These are phyloP conservation scores for Oceanites oceanicus DNA, from an alignment of 2,113 vertebrate species.

Conservation along the genomic window DNA sequence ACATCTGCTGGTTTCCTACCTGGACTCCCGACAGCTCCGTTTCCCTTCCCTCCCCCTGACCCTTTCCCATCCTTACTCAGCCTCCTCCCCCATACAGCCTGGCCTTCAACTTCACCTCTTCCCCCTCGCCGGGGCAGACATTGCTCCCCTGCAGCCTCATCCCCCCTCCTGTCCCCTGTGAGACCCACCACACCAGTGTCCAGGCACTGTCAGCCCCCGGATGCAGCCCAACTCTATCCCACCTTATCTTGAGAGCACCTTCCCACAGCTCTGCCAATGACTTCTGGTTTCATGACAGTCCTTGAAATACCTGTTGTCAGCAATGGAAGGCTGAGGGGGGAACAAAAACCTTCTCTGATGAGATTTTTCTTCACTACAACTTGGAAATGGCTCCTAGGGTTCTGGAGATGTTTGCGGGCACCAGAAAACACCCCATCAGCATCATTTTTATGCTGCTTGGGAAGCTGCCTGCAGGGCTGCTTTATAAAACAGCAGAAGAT, in stretches of 20 bases:
- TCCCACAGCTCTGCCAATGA: not conserved
- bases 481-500: not conserved
- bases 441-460: not conserved
- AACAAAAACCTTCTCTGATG: not conserved
- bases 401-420: not conserved
- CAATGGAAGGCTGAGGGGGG: not conserved
- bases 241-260: not conserved
- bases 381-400: not conserved
- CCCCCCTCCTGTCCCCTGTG: not conserved
- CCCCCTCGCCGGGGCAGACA: not conserved
- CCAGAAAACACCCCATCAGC: not conserved
- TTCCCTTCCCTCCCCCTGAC: not conserved
- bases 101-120: not conserved
- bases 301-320: not conserved
- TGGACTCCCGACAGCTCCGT: not conserved
- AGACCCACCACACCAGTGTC: not conserved
- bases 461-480: not conserved
- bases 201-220: not conserved
- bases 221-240: not conserved
- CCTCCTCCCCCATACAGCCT: not conserved
- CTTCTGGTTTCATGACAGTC: fast-evolving
- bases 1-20: not conserved
- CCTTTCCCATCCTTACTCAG: not conserved
- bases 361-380: not conserved
- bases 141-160: not conserved